Percentiles rank a stretch among this genome's conserved stretches.
These are phyloP conservation scores for Macrosiphum euphorbiae DNA, from an alignment of 2,888 invertebrate genomes.

Conservation along the genomic window DNA sequence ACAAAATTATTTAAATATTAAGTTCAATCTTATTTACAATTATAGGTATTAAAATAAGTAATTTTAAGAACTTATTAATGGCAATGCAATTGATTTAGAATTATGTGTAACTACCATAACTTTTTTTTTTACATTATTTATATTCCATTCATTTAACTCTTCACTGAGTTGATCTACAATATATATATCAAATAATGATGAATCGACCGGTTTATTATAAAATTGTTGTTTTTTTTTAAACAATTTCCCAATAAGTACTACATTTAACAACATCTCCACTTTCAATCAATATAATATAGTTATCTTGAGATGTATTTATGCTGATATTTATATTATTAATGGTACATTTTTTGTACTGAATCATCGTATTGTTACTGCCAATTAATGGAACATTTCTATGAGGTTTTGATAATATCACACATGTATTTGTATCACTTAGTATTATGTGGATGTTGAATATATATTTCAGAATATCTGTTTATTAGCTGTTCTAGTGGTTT, in stretches of 20 bases:
- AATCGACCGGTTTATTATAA: background rate
- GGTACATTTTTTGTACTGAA: background rate
- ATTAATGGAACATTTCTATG: background rate
- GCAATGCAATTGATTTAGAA: too few species aligned
- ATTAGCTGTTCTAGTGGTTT: background rate
- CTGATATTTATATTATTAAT: background rate
- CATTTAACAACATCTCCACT: background rate
- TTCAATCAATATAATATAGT: background rate
- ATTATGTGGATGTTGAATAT: background rate
- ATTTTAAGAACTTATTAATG: too few species aligned
- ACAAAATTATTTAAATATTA: too few species aligned
- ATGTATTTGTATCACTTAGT: background rate
- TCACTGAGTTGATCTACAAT: too few species aligned
- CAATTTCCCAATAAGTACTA: too few species aligned
- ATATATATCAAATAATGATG: slow-evolving; percentile 8
- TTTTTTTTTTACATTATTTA: too few species aligned
- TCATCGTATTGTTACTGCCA: background rate
- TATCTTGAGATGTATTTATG: background rate
- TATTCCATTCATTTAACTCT: too few species aligned
- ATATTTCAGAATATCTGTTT: slow-evolving; percentile 1
- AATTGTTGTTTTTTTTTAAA: background rate
- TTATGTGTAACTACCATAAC: too few species aligned
- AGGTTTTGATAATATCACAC: too few species aligned
- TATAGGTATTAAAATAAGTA: too few species aligned
- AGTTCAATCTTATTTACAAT: too few species aligned